Evolutionary conservation across 1,140 invertebrate species (phyloP), one percentile per base, ranked within the genome.

Genomic region (Calliopsis andreniformis): DNA sequence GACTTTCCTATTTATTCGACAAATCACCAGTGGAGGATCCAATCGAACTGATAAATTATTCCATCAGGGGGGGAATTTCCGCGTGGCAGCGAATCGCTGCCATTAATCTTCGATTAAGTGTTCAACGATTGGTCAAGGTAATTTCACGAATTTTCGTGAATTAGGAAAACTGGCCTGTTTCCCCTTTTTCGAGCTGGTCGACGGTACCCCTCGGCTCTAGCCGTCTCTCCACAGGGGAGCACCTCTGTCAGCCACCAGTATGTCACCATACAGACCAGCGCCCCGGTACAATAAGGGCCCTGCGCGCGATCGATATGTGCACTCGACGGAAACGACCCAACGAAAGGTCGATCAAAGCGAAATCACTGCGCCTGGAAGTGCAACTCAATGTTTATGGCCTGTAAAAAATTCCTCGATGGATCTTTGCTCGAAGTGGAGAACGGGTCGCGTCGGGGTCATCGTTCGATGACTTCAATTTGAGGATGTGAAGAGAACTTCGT

Each of bases 241-340:
- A 75, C 68, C 79, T 64, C 79, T 78, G 76, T 78, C 76, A 82
- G 86, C 87, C 87, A 91, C 90, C 90, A 91, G 91, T 91, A 91
- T 92, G 90, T 91, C 90, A 91, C 87, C 85, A 70, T 88, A 88
- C 89, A 88, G 87, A 87, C 87, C 86, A 87, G 85, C 89, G 86
- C 89, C 88, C 87, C 83, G 76, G 66, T 49, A 90, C 90, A 91
- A 91, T 90, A 58, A 83, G 55, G 80, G 69, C 43, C 67, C 56
- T 49, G 69, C 30, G 39, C 53, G 51, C 64, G 90, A 91, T 92
- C 91, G 91, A 92, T 92, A 92, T 89, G 84, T 82, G 84, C 88
- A 89, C 89, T 91, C 89, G 84, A 89, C 86, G 72, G 71, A 86
- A 86, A 86, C 86, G 86, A 86, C 83, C 80, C 78, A 69, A 78